Conservation (phyloP, 2,888 invertebrate genomes). For the Drosophila cognata region DNA sequence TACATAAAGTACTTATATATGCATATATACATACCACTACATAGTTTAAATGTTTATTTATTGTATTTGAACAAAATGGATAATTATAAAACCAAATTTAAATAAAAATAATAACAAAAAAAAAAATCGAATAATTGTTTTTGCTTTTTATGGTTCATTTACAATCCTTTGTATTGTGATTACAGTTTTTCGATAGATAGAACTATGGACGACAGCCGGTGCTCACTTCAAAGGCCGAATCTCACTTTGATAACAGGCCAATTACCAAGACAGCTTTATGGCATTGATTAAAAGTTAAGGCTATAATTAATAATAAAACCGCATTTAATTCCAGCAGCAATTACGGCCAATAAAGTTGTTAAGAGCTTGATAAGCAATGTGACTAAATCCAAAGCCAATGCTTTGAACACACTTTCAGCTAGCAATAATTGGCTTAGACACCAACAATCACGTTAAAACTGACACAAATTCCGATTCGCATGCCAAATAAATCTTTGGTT, state of each 20-base stretch:
- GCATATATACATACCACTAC: slow-evolving; percentile 74
- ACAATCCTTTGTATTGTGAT: neutral
- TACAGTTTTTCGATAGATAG: neutral
- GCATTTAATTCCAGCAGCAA: slow-evolving; percentile 38
- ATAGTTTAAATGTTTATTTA: slow-evolving; percentile 82
- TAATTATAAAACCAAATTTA: slow-evolving; percentile 73
- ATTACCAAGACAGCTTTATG: slow-evolving; percentile 54
- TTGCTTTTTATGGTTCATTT: neutral
- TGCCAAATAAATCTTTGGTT: too few relatives aligned
- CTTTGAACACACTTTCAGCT: neutral
- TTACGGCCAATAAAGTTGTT: slow-evolving; percentile 26
- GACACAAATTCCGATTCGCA: too few relatives aligned
- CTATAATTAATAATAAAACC: slow-evolving; percentile 5
- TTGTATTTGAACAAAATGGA: slow-evolving; percentile 71
- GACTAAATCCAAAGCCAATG: neutral
- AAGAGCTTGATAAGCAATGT: slow-evolving; percentile 28
- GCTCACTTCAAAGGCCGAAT: slow-evolving; percentile 30
- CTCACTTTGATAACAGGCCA: slow-evolving; percentile 33
- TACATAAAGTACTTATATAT: slow-evolving; percentile 44
- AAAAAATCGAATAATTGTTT: neutral
- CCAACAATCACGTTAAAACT: neutral
- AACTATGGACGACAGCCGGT: neutral
- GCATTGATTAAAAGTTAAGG: slow-evolving; percentile 31
- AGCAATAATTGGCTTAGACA: neutral
- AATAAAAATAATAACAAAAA: slow-evolving; percentile 61